Conservation (phyloP, 1,140 invertebrate genomes). For the Leptoteleia sp. region DNA sequence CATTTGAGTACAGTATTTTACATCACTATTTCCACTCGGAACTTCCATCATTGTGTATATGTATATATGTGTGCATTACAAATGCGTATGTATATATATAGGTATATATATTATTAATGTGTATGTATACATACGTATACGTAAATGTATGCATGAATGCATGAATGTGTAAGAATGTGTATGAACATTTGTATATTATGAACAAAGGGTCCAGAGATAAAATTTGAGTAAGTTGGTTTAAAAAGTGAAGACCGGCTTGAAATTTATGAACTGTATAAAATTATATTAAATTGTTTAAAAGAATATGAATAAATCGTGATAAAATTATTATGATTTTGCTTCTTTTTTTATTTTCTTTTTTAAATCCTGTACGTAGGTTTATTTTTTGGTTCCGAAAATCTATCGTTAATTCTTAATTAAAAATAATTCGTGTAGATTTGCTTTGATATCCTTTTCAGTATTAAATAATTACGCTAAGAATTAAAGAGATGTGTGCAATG, state of each 20-base stretch:
- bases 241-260: constrained; percentile 22
- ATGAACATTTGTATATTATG: constrained; percentile 50
- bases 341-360: no score
- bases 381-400: no score
- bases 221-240: constrained; percentile 30
- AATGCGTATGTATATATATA: no score
- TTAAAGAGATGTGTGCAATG: no score
- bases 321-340: no score
- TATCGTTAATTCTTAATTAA: no score
- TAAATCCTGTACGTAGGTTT: no score
- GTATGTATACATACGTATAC: constrained; percentile 14
- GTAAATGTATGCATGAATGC: constrained; percentile 1
- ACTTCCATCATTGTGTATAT: constrained; percentile 22
- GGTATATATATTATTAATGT: no score
- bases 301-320: constrained; percentile 40
- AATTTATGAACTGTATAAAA: constrained; percentile 52
- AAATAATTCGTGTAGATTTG: no score
- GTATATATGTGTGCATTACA: no score
- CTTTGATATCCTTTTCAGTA: no score
- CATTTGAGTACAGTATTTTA: constrained; percentile 29
- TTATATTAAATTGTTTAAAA: constrained; percentile 50
- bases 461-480: no score
- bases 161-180: neutral
- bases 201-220: constrained; percentile 29
- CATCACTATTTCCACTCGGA: constrained; percentile 26